Evolutionary conservation across 2,113 vertebrate genomes (phyloP).

Genomic region (Eolophus roseicapilla): DNA sequence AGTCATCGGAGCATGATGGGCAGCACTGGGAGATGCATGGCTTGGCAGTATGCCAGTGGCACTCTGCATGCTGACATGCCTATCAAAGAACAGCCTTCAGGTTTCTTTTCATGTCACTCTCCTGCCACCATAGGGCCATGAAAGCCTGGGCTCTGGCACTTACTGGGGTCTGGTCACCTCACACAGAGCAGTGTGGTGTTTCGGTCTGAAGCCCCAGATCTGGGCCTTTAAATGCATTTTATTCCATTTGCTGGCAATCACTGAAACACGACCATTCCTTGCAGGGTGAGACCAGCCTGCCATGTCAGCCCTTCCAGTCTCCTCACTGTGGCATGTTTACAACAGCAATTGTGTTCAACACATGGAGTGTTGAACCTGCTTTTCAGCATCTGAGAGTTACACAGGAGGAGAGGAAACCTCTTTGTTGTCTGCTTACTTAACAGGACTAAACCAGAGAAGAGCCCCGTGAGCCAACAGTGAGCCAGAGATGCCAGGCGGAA

Average conservation of each 20-base stretch:
- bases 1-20: accelerated
- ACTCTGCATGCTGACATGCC: neutral
- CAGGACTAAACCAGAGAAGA: neutral
- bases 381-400: neutral
- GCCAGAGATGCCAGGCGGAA: neutral
- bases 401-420: neutral
- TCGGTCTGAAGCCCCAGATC: accelerated
- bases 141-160: neutral
- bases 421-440: neutral
- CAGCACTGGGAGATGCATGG: neutral
- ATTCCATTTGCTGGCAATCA: neutral
- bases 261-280: accelerated
- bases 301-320: neutral
- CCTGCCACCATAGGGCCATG: neutral
- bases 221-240: neutral
- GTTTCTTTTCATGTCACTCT: neutral
- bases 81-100: neutral
- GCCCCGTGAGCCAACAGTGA: neutral
- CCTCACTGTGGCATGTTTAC: neutral
- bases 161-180: neutral
- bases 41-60: accelerated
- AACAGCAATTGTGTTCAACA: neutral
- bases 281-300: neutral
- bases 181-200: neutral
- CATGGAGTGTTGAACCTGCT: neutral